Conservation (phyloP, 2,113 vertebrate species). For the mouse (Mus musculus) region DNA sequence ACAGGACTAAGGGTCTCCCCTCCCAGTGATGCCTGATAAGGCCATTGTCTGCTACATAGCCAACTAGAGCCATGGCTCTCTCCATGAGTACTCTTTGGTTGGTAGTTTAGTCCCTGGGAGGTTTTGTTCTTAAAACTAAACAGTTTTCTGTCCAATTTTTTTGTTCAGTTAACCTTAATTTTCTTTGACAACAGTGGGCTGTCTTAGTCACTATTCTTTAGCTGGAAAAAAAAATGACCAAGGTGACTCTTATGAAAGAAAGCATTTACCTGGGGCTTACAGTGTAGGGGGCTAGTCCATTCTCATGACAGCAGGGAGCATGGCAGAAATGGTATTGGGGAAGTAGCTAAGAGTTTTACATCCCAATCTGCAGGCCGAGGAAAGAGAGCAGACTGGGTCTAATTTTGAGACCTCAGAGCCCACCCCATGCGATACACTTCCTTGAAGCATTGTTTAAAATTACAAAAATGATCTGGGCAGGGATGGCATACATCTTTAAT, state of each 20-base stretch:
- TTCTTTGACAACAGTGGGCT: constrained; percentile 42
- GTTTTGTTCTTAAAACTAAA: constrained; percentile 45
- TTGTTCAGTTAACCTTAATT: constrained; percentile 26
- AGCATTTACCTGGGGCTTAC: neutral
- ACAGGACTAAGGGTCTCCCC: too few species aligned
- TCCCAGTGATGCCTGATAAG: too few species aligned
- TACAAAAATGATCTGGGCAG: neutral
- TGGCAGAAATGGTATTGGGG: neutral
- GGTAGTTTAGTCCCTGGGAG: too few species aligned
- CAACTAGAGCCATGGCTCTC: too few species aligned
- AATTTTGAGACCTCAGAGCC: too few species aligned
- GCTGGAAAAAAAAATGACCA: neutral
- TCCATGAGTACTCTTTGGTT: too few species aligned
- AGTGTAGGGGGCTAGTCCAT: neutral
- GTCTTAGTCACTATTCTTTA: constrained; percentile 61
- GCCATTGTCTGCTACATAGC: too few species aligned
- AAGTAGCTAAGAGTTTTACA: neutral
- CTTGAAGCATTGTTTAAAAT: neutral
- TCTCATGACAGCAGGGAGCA: neutral
- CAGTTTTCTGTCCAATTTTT: neutral
- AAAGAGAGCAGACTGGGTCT: neutral
- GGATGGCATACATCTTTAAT: too few species aligned
- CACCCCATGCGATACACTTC: too few species aligned
- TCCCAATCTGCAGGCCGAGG: too few species aligned
- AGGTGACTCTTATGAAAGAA: neutral